These are phyloP conservation scores for Leptinotarsa haldemani DNA, from an alignment of 2,888 invertebrate genomes.

Conservation along the genomic window DNA sequence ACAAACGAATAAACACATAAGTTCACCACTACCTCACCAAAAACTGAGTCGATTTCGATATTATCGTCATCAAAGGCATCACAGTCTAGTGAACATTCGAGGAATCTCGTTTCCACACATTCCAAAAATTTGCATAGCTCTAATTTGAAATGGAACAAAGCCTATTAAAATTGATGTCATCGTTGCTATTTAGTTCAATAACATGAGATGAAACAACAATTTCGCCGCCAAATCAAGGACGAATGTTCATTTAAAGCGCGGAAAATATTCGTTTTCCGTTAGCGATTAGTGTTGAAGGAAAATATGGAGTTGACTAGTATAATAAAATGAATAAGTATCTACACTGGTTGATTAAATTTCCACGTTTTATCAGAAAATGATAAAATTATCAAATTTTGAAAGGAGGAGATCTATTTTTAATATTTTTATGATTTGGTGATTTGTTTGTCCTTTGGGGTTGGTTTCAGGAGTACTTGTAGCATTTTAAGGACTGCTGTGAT, in stretches of 20 bases:
- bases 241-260: slow-evolving; percentile 50
- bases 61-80: slow-evolving; percentile 8
- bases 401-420: too few species aligned
- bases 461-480: too few species aligned
- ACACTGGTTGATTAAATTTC: too few species aligned
- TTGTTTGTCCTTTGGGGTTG: too few species aligned
- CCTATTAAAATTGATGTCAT: slow-evolving; percentile 48
- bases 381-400: too few species aligned
- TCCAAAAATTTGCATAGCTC: slow-evolving; percentile 37
- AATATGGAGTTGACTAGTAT: background rate
- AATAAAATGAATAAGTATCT: too few species aligned
- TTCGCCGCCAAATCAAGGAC: slow-evolving; percentile 51
- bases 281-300: background rate
- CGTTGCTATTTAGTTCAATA: slow-evolving; percentile 50
- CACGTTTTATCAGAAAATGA: too few species aligned
- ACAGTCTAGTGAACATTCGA: slow-evolving; percentile 13
- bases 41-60: background rate
- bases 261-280: slow-evolving; percentile 39
- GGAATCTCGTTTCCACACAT: slow-evolving; percentile 1
- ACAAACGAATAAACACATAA: background rate
- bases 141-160: slow-evolving; percentile 48
- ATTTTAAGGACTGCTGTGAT: too few species aligned
- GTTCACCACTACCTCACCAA: background rate
- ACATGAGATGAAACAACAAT: slow-evolving; percentile 41
- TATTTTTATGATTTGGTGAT: too few species aligned